These are phyloP conservation scores for Ancistrus triradiatus DNA, from an alignment of 2,113 vertebrate genomes.

Conservation along the genomic window DNA sequence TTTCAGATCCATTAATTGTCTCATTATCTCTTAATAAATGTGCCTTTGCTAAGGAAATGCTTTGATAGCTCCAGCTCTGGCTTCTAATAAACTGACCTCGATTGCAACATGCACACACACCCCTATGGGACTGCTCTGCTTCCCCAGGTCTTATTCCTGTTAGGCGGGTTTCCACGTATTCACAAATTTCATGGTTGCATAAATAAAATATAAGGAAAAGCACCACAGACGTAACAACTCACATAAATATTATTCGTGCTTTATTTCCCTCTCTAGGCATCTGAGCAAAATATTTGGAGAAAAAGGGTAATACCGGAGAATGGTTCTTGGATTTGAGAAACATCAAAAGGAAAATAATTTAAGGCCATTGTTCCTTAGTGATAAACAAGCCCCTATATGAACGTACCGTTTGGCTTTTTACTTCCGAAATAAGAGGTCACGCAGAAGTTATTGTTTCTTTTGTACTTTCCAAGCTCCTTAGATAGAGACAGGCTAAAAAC, in stretches of 20 bases:
- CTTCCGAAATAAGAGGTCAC: slow-evolving; percentile 13
- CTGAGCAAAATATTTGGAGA: slow-evolving; percentile 19
- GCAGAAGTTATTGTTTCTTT: slow-evolving; percentile 13
- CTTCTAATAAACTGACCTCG: too few species aligned
- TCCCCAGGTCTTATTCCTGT: too few species aligned
- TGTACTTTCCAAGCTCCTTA: background rate
- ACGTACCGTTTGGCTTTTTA: slow-evolving; percentile 23
- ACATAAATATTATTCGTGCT: slow-evolving; percentile 45
- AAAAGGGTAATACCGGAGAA: too few species aligned
- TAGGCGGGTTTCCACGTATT: too few species aligned
- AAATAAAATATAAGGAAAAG: slow-evolving; percentile 40
- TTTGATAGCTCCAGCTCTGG: too few species aligned
- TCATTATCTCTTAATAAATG: too few species aligned
- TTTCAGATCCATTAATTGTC: too few species aligned
- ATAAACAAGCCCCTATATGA: slow-evolving; percentile 34
- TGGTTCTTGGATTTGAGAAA: slow-evolving; percentile 15
- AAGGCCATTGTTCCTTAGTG: slow-evolving; percentile 37
- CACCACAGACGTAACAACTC: slow-evolving; percentile 33
- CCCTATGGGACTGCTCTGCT: too few species aligned
- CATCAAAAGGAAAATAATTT: slow-evolving; percentile 25
- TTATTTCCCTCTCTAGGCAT: slow-evolving; percentile 5
- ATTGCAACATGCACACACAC: too few species aligned
- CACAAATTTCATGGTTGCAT: slow-evolving; percentile 37
- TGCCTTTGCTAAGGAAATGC: too few species aligned
- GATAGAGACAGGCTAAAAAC: too few species aligned